Conservation (phyloP, 2,888 invertebrate genomes). For the Lasioglossum marginatum region DNA sequence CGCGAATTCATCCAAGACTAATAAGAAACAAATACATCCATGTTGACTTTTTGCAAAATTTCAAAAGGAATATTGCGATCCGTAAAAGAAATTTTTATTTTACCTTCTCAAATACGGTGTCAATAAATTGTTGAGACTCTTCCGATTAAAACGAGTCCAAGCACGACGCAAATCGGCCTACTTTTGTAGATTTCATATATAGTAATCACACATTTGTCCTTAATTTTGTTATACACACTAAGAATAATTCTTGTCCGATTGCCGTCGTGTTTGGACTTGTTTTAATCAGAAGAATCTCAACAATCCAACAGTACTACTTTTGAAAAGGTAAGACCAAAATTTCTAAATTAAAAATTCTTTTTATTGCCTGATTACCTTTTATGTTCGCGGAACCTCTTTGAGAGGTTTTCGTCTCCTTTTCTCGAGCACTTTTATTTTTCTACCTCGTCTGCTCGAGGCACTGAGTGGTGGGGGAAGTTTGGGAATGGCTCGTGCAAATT, state of each 20-base stretch:
- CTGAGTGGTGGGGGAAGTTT: background rate
- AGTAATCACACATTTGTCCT: background rate
- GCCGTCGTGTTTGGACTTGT: background rate
- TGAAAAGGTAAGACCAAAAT: background rate
- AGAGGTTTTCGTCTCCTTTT: background rate
- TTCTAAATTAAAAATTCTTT: background rate
- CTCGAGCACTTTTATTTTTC: background rate
- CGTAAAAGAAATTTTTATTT: background rate
- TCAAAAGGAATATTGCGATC: background rate
- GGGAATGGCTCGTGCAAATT: background rate
- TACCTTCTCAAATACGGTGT: background rate
- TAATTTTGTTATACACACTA: background rate
- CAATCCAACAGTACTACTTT: background rate
- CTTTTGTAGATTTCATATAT: background rate
- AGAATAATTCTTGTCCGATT: background rate
- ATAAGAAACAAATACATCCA: background rate
- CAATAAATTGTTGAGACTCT: background rate
- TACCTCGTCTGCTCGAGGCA: background rate
- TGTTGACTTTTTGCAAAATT: background rate
- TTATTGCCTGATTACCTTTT: background rate
- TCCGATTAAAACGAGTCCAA: background rate
- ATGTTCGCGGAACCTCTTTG: background rate
- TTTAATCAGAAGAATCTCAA: background rate
- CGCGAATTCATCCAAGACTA: background rate
- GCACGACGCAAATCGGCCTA: background rate